Evolutionary conservation across 2,797 vertebrate genomes (phyloP).

Genomic region (Passerculus sandwichensis): DNA sequence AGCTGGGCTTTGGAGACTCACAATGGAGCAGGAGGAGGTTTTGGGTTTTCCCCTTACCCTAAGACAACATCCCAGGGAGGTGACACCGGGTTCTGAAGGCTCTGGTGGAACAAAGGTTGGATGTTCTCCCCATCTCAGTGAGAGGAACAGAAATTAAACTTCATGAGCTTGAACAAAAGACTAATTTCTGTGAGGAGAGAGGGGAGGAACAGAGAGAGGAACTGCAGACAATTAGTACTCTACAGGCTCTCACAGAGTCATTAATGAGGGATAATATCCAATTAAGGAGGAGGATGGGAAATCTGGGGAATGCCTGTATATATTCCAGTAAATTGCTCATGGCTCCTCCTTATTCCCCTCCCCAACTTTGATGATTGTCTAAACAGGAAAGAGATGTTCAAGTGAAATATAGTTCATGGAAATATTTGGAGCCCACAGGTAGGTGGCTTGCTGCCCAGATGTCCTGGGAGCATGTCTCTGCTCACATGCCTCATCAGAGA

Average conservation of each 20-base stretch:
- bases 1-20: not conserved
- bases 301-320: constrained; percentile 41
- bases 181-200: constrained; percentile 42
- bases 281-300: constrained; percentile 59
- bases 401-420: constrained; percentile 15
- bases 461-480: not conserved
- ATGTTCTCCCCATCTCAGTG: not conserved
- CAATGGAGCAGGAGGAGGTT: not conserved
- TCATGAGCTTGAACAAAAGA: constrained; percentile 69
- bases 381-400: not conserved
- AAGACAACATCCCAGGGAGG: not conserved
- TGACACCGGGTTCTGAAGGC: constrained; percentile 14
- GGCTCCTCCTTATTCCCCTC: constrained; percentile 26
- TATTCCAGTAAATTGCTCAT: constrained; percentile 39
- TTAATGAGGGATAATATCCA: constrained; percentile 64
- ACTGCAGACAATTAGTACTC: constrained; percentile 57
- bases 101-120: constrained; percentile 37
- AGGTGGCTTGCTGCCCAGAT: constrained; percentile 40
- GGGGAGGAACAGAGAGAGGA: constrained; percentile 34
- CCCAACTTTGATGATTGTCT: not conserved
- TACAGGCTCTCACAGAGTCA: constrained; percentile 54
- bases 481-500: constrained; percentile 28
- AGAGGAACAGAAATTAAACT: constrained; percentile 66
- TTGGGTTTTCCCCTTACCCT: not conserved
- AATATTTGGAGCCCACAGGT: constrained; percentile 38